These are phyloP conservation scores for Melanotaenia pygmaea DNA, from an alignment of 2,797 vertebrate species.

Conservation along the genomic window DNA sequence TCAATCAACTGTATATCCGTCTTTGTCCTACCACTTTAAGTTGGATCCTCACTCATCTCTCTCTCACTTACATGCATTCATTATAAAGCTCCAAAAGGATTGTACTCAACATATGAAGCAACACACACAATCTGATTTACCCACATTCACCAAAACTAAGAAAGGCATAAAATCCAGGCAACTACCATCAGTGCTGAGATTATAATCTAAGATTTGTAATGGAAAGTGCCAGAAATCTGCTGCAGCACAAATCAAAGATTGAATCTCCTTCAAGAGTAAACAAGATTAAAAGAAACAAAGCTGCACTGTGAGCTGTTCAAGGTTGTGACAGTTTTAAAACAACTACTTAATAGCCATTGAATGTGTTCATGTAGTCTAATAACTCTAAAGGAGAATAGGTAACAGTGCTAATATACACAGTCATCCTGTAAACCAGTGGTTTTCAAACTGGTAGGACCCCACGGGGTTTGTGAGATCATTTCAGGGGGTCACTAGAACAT, in stretches of 20 bases:
- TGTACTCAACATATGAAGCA: constrained; percentile 25
- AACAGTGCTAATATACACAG: neutral
- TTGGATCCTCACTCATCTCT: constrained; percentile 9
- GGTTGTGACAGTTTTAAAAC: neutral
- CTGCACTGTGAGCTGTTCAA: neutral
- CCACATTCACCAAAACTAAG: constrained; percentile 25
- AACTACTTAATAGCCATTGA: neutral
- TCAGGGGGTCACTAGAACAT: too few species aligned
- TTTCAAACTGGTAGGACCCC: too few species aligned
- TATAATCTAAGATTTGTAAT: neutral
- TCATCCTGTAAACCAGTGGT: neutral
- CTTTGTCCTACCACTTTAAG: neutral
- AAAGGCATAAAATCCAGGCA: constrained; percentile 22
- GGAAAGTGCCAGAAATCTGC: constrained; percentile 12
- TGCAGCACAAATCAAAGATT: constrained; percentile 30
- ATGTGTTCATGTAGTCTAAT: neutral
- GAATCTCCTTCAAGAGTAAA: constrained; percentile 26
- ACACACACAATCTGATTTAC: constrained; percentile 44
- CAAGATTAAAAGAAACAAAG: constrained; percentile 24
- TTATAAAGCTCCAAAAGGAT: constrained; percentile 22
- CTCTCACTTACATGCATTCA: constrained; percentile 23
- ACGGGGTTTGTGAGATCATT: too few species aligned
- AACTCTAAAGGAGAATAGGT: neutral
- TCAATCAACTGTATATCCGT: neutral
- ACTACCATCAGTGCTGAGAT: constrained; percentile 22